phyloP scores from a whole-genome alignment of 2,113 vertebrate genomes.

The Mystacornis crossleyi region DNA sequence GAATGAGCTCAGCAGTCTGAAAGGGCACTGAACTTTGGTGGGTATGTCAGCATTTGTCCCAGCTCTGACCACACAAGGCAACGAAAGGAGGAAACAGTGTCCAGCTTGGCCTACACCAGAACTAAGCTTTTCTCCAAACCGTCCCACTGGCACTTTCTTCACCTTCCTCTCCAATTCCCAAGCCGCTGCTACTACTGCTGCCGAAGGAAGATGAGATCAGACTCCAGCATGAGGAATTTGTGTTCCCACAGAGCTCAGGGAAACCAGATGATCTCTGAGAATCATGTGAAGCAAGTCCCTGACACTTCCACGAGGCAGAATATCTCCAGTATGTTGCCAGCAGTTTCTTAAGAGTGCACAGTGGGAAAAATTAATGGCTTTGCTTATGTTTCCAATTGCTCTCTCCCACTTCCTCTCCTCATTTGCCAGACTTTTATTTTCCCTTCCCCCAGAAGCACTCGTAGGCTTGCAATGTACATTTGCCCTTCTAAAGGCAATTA shows the following conservation, averaged over 20 bases:
- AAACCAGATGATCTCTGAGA: conserved; percentile 72
- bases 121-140: not conserved
- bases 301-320: conserved; percentile 66
- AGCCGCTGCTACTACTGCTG: conserved; percentile 25
- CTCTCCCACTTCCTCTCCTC: conserved; percentile 68
- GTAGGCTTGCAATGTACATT: not conserved
- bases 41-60: not conserved
- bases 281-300: conserved; percentile 61
- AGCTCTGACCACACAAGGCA: not conserved
- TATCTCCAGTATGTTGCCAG: conserved; percentile 39
- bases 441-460: not conserved
- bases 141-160: not conserved
- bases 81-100: not conserved
- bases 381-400: conserved; percentile 64
- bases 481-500: not conserved
- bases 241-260: conserved; percentile 72
- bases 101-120: not conserved
- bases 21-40: not conserved
- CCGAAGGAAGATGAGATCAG: conserved; percentile 36
- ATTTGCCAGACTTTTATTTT: conserved; percentile 12
- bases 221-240: conserved; percentile 11
- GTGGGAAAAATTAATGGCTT: conserved; percentile 67
- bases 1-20: not conserved
- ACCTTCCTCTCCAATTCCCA: conserved; percentile 1
- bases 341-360: conserved; percentile 46